Evolutionary conservation across 2,797 vertebrate species (phyloP).

Genomic region (Labroides dimidiatus): DNA sequence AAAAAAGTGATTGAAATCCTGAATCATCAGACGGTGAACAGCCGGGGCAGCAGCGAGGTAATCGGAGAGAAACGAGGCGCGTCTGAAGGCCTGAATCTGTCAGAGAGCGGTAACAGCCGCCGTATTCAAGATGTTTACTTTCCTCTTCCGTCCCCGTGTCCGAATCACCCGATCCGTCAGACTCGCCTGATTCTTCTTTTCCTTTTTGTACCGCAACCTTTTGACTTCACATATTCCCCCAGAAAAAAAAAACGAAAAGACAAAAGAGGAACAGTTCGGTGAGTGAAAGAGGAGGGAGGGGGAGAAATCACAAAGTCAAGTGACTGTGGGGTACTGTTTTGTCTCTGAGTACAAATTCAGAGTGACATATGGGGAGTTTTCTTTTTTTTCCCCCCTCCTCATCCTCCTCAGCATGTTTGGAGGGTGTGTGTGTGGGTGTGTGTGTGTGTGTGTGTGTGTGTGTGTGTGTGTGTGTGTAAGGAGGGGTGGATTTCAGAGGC

Average conservation of each 20-base stretch:
- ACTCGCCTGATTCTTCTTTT: conserved; percentile 27
- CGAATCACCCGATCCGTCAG: conserved; percentile 63
- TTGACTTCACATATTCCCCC: conserved; percentile 42
- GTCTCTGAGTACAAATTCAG: conserved; percentile 73
- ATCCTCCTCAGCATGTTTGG: conserved; percentile 25
- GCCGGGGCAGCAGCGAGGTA: conserved; percentile 60
- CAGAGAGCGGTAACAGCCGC: conserved; percentile 52
- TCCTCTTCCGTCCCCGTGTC: conserved; percentile 44
- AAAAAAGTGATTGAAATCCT: conserved; percentile 62
- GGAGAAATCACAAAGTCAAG: conserved; percentile 39
- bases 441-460: conserved; percentile 14
- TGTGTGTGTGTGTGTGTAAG: conserved; percentile 16
- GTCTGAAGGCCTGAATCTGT: conserved; percentile 76
- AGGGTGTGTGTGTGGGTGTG: conserved; percentile 15
- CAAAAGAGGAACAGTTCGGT: conserved; percentile 44
- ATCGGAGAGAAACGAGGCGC: conserved; percentile 67
- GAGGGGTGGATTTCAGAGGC: conserved; percentile 68
- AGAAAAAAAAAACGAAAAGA: conserved; percentile 51
- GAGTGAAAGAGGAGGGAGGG: conserved; percentile 30
- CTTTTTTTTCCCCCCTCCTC: not conserved
- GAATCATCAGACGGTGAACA: conserved; percentile 68
- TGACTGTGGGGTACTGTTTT: conserved; percentile 66
- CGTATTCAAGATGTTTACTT: conserved; percentile 55
- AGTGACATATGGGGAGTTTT: conserved; percentile 68
- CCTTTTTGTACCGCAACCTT: conserved; percentile 27